Base-by-base conservation (phyloP, 2,797 vertebrate species). In the Coregonus sp. region DNA sequence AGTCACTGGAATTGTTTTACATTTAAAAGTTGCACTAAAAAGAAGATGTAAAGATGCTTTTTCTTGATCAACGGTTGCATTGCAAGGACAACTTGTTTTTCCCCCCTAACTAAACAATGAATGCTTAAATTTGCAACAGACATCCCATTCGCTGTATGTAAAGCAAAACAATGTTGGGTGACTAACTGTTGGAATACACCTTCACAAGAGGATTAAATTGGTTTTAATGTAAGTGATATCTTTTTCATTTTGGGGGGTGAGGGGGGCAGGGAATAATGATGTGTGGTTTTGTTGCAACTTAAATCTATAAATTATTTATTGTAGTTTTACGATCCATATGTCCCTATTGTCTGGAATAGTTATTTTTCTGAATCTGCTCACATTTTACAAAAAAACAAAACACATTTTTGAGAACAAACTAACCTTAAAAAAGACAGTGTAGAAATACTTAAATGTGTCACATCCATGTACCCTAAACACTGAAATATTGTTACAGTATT, bases 191-290 rank as follows among this genome's bases (percentile, higher is more conserved):
- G 95, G 94, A 94, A 92, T 94, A 91, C 89, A 93, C 90, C 94
- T 90, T 92, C 92, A 92, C 90, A 83, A 87, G 93, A 95, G 93
- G 94, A 94, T 93, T 87, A 93, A 87, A 92, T 91, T 93, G 93
- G 92, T 95, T 95, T 94, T 90, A 94, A 95, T 95, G 94, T 95
- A 95, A 95, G 94, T 95, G 93, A 94, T 93, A 92, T 91, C 90
- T 92, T 93, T 94, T 88, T 88, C 88, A 90, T 93, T 93, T 92
- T 5, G 80, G 67, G 74, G 59, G 20, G 59, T 63, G 52, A 18
- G 18, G 59, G 59, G 7, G 65, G 65, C 78, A 56, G 85, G 86
- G 90, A 87, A 79, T 90, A 81, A 79, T 80, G 76, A 90, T 86
- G 90, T 93, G 92, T 92, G 90, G 84, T 92, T 91, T 93, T 94